phyloP scores from a whole-genome alignment of 2,888 invertebrate species.

The Tipula lateralis region DNA sequence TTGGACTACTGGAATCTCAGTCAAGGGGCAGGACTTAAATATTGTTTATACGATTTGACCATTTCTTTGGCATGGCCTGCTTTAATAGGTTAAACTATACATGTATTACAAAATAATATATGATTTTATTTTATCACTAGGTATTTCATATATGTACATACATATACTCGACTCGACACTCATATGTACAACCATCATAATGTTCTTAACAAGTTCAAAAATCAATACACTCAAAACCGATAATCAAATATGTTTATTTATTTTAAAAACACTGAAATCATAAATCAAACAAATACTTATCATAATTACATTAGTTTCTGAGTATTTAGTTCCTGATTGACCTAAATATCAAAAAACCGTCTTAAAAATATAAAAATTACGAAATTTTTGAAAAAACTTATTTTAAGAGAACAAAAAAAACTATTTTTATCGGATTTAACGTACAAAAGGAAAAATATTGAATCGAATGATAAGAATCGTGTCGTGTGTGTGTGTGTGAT shows the following conservation, averaged over 20 bases:
- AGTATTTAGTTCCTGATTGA: slow-evolving; percentile 19
- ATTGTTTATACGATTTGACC: too few relatives aligned
- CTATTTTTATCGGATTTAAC: slow-evolving; percentile 13
- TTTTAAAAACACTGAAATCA: background rate
- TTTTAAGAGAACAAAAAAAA: background rate
- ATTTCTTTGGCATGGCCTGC: too few relatives aligned
- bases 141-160: background rate
- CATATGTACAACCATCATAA: background rate
- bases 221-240: background rate
- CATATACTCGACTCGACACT: too few relatives aligned
- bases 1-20: too few relatives aligned
- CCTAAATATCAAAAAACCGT: background rate
- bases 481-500: background rate
- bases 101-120: background rate
- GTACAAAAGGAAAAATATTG: background rate
- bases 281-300: slow-evolving; percentile 13
- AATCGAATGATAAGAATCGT: background rate
- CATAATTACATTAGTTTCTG: background rate
- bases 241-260: background rate
- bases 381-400: background rate
- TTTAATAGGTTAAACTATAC: too few relatives aligned
- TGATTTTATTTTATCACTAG: background rate
- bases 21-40: too few relatives aligned
- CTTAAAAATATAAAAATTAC: background rate
- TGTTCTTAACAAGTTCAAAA: background rate